Percentiles rank a stretch among this genome's conserved stretches.
phyloP scores from a whole-genome alignment of 2,888 invertebrate genomes.

The Hypolimnas misippus region DNA sequence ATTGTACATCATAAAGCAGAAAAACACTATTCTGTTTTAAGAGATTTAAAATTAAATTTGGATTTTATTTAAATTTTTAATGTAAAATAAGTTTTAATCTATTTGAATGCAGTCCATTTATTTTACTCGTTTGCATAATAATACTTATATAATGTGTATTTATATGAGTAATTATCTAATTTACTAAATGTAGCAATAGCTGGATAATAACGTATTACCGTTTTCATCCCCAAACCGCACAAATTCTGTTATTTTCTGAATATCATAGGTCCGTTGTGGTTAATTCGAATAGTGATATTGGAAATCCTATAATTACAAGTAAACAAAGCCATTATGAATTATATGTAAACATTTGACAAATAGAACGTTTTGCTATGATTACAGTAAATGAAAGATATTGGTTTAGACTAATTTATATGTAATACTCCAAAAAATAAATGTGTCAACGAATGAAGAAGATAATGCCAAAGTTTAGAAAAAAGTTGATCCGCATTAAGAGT shows the following conservation, averaged over 20 bases:
- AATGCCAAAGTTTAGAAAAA: slow-evolving; percentile 54
- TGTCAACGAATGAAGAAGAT: slow-evolving; percentile 44
- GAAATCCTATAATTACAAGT: slow-evolving; percentile 21
- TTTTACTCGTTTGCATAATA: no score
- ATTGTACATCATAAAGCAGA: slow-evolving; percentile 15
- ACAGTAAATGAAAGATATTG: no score
- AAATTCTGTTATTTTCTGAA: slow-evolving; percentile 22
- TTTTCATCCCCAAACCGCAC: slow-evolving; percentile 1
- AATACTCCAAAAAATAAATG: no score
- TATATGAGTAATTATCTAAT: background rate
- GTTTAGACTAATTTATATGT: no score
- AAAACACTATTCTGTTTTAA: background rate
- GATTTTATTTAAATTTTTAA: background rate
- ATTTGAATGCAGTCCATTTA: no score
- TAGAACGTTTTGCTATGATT: background rate
- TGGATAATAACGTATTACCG: background rate
- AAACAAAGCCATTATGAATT: background rate
- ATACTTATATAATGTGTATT: no score
- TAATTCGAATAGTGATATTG: slow-evolving; percentile 18
- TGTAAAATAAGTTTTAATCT: no score
- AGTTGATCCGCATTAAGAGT: slow-evolving; percentile 46
- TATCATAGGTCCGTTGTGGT: slow-evolving; percentile 17
- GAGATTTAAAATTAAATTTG: background rate
- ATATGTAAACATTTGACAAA: background rate
- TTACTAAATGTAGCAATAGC: background rate